Base-by-base conservation (phyloP, 1,140 invertebrate genomes). In the Pararge aegeria region DNA sequence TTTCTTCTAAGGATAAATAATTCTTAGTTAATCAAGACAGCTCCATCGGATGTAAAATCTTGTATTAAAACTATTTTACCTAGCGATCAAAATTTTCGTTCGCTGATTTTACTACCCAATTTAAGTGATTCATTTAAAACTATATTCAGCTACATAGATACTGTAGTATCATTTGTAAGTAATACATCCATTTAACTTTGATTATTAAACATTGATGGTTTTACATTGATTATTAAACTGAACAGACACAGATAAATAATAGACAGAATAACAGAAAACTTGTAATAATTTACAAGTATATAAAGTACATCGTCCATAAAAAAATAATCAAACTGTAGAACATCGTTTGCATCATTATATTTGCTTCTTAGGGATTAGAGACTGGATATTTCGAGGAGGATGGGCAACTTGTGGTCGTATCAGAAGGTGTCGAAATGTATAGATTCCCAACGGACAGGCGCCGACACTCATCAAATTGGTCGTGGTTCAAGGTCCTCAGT, bases 401-500 rank as follows among this genome's bases (percentile, higher is more conserved):
- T 38, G 84, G 83, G 66, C 83, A 73, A 68, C 83, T 93, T 65
- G 88, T 92, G 68, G 86, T 93, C 71, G 80, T 92, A 70, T 91
- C 90, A 64, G 91, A 92, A 68, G 92, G 92, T 75, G 78, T 91
- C 73, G 89, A 92, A 83, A 89, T 93, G 73, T 85, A 80, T 89
- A 91, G 90, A 87, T 91, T 93, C 75, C 91, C 92, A 51, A 90
- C 91, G 53, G 86, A 91, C 70, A 91, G 67, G 64, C 75, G 90
- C 81, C 92, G 91, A 81, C 90, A 90, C 75, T 91, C 90, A 78
- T 88, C 89, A 66, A 91, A 93, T 87, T 93, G 93, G 93, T 92
- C 90, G 83, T 93, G 93, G 92, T 83, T 93, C 76, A 93, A 93
- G 93, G 93, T 93, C 90, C 85, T 90, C 75, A 71, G 56, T 71